Percentiles rank a stretch among this genome's conserved stretches.
These are phyloP conservation scores for Neosilurus mollespiculum DNA, from an alignment of 2,797 vertebrate genomes.

Conservation along the genomic window DNA sequence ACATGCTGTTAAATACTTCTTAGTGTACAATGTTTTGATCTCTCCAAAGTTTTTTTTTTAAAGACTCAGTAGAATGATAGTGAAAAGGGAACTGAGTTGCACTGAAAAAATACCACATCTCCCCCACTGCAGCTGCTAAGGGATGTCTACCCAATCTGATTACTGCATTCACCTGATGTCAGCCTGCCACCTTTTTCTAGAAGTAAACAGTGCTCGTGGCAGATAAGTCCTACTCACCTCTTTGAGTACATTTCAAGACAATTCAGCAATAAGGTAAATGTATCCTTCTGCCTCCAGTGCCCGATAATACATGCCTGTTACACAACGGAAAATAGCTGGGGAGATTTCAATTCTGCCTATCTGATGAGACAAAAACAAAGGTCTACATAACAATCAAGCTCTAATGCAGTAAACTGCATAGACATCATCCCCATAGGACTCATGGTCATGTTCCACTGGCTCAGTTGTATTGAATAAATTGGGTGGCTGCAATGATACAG, in stretches of 20 bases:
- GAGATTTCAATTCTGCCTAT: slow-evolving; percentile 55
- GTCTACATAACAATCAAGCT: slow-evolving; percentile 52
- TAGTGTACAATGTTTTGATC: slow-evolving; percentile 12
- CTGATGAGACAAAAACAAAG: slow-evolving; percentile 50
- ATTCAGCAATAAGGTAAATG: slow-evolving; percentile 53
- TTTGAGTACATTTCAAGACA: slow-evolving; percentile 44
- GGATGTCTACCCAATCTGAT: slow-evolving; percentile 54
- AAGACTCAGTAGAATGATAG: slow-evolving; percentile 2
- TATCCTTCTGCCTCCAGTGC: slow-evolving; percentile 28
- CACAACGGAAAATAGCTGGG: slow-evolving; percentile 41
- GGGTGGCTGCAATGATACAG: slow-evolving; percentile 29
- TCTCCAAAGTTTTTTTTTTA: slow-evolving; percentile 3
- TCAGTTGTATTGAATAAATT: slow-evolving; percentile 24
- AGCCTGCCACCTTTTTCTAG: slow-evolving; percentile 50
- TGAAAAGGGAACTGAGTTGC: slow-evolving; percentile 22
- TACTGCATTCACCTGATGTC: slow-evolving; percentile 49
- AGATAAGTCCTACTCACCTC: slow-evolving; percentile 50
- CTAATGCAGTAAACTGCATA: slow-evolving; percentile 42
- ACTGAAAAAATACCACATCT: slow-evolving; percentile 39
- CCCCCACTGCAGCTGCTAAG: slow-evolving; percentile 31
- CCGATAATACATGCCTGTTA: slow-evolving; percentile 43
- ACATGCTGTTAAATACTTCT: not conserved
- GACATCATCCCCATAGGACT: slow-evolving; percentile 36
- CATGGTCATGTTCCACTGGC: slow-evolving; percentile 33
- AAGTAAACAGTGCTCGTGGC: slow-evolving; percentile 54